Percentiles rank a stretch among this genome's conserved stretches.
Evolutionary conservation across 2,888 invertebrate species (phyloP).

Genomic region (Theretra japonica): DNA sequence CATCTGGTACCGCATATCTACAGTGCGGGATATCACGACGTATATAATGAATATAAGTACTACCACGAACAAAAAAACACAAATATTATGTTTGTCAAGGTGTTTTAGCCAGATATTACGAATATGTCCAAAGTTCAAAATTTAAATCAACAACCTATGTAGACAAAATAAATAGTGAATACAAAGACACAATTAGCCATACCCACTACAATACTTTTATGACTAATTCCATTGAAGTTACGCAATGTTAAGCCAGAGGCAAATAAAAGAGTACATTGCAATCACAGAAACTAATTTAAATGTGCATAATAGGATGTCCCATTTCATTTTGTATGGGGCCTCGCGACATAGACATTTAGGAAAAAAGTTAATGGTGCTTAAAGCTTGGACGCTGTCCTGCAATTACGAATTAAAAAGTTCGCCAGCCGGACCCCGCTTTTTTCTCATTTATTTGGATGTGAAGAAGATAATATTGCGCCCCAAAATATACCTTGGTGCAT

Average conservation of each 20-base stretch:
- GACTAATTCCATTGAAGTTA: conserved; percentile 9
- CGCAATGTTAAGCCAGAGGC: background rate
- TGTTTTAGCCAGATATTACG: too few species aligned
- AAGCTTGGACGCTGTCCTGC: conserved; percentile 82
- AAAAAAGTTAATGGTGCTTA: conserved; percentile 83
- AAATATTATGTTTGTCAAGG: too few species aligned
- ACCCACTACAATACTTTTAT: background rate
- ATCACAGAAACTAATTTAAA: conserved; percentile 64
- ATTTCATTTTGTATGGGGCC: conserved; percentile 65
- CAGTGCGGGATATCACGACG: too few species aligned
- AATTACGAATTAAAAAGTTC: conserved; percentile 85
- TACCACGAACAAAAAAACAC: too few species aligned
- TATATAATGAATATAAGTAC: too few species aligned
- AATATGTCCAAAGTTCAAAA: too few species aligned
- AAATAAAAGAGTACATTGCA: conserved; percentile 37
- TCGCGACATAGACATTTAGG: conserved; percentile 74
- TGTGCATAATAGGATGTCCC: conserved; percentile 69
- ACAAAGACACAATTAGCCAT: background rate
- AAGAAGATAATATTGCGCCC: conserved; percentile 80
- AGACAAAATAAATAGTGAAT: too few species aligned
- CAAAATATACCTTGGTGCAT: conserved; percentile 51
- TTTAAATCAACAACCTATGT: too few species aligned
- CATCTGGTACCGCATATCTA: too few species aligned
- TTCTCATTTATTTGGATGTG: conserved; percentile 80
- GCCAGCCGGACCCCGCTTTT: conserved; percentile 78